These are phyloP conservation scores for Urocynchramus pylzowi DNA, from an alignment of 2,113 vertebrate genomes.

Conservation along the genomic window DNA sequence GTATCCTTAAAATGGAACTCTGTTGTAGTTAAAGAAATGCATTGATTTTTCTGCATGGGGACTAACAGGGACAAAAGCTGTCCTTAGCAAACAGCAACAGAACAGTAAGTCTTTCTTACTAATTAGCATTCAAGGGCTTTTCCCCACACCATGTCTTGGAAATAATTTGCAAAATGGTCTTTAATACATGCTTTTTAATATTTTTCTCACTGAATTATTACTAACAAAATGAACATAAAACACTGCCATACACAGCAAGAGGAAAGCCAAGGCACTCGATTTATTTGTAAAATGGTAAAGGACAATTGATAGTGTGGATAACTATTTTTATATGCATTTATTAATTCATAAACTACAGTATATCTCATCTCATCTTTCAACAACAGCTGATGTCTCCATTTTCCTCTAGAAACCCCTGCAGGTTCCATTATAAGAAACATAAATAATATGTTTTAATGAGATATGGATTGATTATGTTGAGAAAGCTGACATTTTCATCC, in stretches of 20 bases:
- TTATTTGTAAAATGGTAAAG: conserved; percentile 71
- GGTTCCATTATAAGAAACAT: conserved; percentile 90
- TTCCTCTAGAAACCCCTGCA: conserved; percentile 74
- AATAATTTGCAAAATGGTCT: neutral
- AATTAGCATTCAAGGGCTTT: neutral
- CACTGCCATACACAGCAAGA: neutral
- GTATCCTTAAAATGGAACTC: conserved; percentile 47
- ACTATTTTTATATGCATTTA: conserved; percentile 86
- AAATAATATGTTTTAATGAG: conserved; percentile 97
- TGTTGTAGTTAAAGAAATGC: conserved; percentile 49
- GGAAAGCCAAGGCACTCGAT: conserved; percentile 54
- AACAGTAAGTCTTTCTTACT: neutral
- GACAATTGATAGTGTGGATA: conserved; percentile 78
- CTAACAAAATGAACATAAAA: conserved; percentile 10
- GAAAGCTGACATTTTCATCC: conserved; percentile 89
- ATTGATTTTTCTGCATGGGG: conserved; percentile 52
- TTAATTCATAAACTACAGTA: conserved; percentile 91
- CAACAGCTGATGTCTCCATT: conserved; percentile 86
- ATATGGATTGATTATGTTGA: conserved; percentile 94
- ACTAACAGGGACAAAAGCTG: neutral
- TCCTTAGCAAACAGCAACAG: neutral
- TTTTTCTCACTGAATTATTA: conserved; percentile 22
- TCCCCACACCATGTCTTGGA: neutral
- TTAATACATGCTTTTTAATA: neutral
- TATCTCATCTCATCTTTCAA: conserved; percentile 85